These are phyloP conservation scores for Heliconius ethilla DNA, from an alignment of 2,888 invertebrate species.

Conservation along the genomic window DNA sequence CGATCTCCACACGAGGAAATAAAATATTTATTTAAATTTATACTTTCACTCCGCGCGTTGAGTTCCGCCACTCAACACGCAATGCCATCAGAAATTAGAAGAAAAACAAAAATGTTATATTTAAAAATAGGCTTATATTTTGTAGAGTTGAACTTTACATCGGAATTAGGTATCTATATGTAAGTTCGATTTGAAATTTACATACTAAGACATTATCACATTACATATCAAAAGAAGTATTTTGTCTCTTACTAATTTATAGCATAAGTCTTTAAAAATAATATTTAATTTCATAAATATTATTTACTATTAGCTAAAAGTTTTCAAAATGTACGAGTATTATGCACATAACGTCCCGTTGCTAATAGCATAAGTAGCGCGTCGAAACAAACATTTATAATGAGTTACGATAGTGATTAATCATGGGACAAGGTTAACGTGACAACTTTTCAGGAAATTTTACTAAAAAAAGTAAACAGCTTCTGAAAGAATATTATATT, in stretches of 20 bases:
- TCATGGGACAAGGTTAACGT: conserved; percentile 34
- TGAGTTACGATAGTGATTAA: conserved; percentile 33
- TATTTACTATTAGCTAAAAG: not conserved
- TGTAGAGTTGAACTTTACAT: not conserved
- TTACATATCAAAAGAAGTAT: not conserved
- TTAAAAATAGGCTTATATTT: not conserved
- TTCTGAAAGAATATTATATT: not conserved
- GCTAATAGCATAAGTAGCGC: conserved; percentile 10
- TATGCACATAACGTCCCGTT: conserved; percentile 14
- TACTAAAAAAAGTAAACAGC: not conserved
- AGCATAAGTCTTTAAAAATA: not conserved
- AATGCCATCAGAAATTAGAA: too few species aligned
- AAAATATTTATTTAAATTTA: too few species aligned
- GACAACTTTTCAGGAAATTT: conserved; percentile 16
- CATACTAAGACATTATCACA: not conserved
- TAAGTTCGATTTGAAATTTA: not conserved
- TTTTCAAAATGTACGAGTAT: conserved; percentile 7
- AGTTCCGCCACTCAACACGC: too few species aligned
- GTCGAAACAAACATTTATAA: conserved; percentile 12
- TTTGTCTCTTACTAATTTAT: not conserved
- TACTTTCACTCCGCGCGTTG: too few species aligned
- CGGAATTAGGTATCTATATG: not conserved
- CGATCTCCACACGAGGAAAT: too few species aligned
- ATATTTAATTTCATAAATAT: not conserved
- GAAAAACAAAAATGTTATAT: not conserved